Conservation (phyloP, 2,888 invertebrate genomes). For the Candidula unifasciata region DNA sequence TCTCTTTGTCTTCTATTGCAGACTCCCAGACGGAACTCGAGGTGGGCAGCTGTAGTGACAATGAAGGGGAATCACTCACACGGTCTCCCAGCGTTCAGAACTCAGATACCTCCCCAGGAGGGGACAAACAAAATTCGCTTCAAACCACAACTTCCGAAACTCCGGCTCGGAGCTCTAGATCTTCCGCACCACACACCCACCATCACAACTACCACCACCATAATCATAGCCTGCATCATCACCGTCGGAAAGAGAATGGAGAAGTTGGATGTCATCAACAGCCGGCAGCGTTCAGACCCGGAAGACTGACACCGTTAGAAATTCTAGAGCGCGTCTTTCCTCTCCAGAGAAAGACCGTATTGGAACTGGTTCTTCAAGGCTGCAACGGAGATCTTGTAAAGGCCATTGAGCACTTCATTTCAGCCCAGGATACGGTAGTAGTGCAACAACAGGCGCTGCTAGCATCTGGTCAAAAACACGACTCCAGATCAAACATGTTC, state of each 20-base stretch:
- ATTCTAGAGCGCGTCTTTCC: conserved; percentile 93
- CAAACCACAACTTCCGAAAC: background rate
- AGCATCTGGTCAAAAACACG: conserved; percentile 38
- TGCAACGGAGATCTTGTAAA: conserved; percentile 94
- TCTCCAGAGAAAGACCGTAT: conserved; percentile 88
- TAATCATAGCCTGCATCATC: conserved; percentile 13
- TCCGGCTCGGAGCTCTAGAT: background rate
- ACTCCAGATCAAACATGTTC: conserved; percentile 31
- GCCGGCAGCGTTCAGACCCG: conserved; percentile 75
- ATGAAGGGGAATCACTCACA: conserved; percentile 40
- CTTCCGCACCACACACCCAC: background rate
- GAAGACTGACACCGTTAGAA: conserved; percentile 82
- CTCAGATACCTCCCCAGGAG: background rate
- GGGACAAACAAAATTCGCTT: background rate
- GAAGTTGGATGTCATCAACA: conserved; percentile 26
- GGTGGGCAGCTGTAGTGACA: conserved; percentile 54
- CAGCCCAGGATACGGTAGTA: conserved; percentile 75
- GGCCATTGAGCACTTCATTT: conserved; percentile 90
- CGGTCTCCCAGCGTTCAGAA: background rate
- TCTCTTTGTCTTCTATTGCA: background rate
- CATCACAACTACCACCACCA: conserved; percentile 1
- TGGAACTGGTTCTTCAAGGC: conserved; percentile 92
- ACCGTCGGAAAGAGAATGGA: background rate
- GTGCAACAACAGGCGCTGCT: conserved; percentile 65
- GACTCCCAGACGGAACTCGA: conserved; percentile 50